Evolutionary conservation across 2,888 invertebrate species (phyloP).

Genomic region (Thereva unica): DNA sequence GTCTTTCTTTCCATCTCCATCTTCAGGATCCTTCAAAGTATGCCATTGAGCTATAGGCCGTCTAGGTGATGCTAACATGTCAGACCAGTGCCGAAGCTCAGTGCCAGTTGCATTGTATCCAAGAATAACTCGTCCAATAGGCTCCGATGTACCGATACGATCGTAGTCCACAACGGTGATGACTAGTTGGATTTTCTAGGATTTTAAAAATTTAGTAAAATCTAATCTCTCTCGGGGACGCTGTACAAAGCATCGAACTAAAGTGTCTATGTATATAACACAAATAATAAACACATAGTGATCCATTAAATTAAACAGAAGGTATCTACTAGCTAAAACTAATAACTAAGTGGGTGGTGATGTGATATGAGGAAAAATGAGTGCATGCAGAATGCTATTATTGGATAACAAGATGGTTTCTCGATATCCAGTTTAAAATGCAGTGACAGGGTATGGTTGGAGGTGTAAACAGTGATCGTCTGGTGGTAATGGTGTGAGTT

Average conservation of each 20-base stretch:
- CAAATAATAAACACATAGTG: constrained; percentile 24
- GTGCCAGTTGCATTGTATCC: constrained; percentile 98
- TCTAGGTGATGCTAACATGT: constrained; percentile 98
- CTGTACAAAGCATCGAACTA: constrained; percentile 18
- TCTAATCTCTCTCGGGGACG: background rate
- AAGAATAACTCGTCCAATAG: constrained; percentile 95
- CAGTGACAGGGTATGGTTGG: background rate
- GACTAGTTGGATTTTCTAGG: constrained; percentile 96
- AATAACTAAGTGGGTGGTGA: constrained; percentile 16
- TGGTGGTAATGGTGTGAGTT: constrained; percentile 10
- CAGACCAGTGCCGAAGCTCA: constrained; percentile 99
- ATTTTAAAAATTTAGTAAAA: constrained; percentile 13
- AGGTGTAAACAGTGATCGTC: constrained; percentile 11
- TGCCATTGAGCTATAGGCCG: constrained; percentile 99
- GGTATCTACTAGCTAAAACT: constrained; percentile 20
- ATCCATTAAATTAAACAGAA: constrained; percentile 19
- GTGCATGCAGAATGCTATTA: constrained; percentile 22
- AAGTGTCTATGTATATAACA: constrained; percentile 8
- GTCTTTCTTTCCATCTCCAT: constrained; percentile 58
- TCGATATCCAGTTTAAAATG: background rate
- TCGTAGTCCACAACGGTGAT: constrained; percentile 99
- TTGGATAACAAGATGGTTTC: constrained; percentile 3
- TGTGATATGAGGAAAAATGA: constrained; percentile 14
- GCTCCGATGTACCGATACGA: constrained; percentile 99
- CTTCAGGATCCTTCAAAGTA: constrained; percentile 96